Evolutionary conservation across 1,140 invertebrate genomes (phyloP), one percentile per base, ranked within the genome.

Genomic region (Cylas formicarius): DNA sequence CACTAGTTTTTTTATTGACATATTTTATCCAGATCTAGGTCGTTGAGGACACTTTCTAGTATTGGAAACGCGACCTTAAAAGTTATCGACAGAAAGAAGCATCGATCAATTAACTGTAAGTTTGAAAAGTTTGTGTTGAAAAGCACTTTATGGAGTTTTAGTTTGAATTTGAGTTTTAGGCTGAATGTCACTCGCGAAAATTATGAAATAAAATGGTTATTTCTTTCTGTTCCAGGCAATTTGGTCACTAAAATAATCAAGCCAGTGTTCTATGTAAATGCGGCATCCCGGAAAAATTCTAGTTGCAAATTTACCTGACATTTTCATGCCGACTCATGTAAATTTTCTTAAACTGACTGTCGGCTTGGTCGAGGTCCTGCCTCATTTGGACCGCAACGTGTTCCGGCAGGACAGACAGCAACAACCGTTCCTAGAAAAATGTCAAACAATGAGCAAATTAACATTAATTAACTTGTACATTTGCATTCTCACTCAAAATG

Each of bases 291-390:
- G 14, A 8, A 41, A 14, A 20, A 17, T 35, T 11, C 20, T 10
- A 6, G 13, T 16, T 2, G 18, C 7, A 19, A 8, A 47, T 61
- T 66, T 70, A 90, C 82, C 90, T 95, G 50, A 96, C 91, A 67
- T 96, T 94, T 68, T 96, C 92, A 66, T 96, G 90, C 11, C 92
- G 74, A 45, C 86, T 91, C 91, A 97, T 94, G 63, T 95, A 96
- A 58, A 96, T 95, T 69, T 94, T 95, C 69, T 95, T 92, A 65
- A 97, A 97, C 64, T 94, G 91, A 43, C 88, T 90, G 40, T 86
- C 78, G 3, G 85, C 85, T 11, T 82, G 80, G 9, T 89, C 91
- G 43, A 94, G 70, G 64, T 96, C 91, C 64, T 92, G 80, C 4
- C 91, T 71, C 86, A 96, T 95, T 67, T 90, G 89, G 13, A 91